These are phyloP conservation scores for Acrocephalus arundinaceus DNA, from an alignment of 2,113 vertebrate genomes.

Conservation along the genomic window DNA sequence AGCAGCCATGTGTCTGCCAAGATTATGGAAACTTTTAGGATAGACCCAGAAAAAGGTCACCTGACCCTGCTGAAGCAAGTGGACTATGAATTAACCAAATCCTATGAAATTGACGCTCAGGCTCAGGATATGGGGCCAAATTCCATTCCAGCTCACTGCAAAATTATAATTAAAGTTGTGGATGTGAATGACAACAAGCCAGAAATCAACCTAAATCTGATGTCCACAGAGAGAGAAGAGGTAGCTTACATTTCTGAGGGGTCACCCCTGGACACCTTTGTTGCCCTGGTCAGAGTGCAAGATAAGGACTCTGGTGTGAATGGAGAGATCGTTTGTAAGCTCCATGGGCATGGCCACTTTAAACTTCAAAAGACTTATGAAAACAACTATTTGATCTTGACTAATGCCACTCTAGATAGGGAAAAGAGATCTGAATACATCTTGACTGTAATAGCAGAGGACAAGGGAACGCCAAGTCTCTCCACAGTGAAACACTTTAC, in stretches of 20 bases:
- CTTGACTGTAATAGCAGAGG: slow-evolving; percentile 93
- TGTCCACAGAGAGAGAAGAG: slow-evolving; percentile 92
- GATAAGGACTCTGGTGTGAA: slow-evolving; percentile 92
- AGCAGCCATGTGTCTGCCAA: slow-evolving; percentile 91
- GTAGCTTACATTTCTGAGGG: slow-evolving; percentile 91
- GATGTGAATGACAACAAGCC: slow-evolving; percentile 98
- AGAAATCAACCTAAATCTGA: slow-evolving; percentile 93
- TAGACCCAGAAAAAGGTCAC: slow-evolving; percentile 89
- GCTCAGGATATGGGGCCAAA: slow-evolving; percentile 96
- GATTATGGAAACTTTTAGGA: slow-evolving; percentile 91
- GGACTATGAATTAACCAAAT: slow-evolving; percentile 88
- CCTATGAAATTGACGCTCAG: slow-evolving; percentile 94
- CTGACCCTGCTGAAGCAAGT: slow-evolving; percentile 91
- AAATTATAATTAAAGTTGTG: slow-evolving; percentile 92
- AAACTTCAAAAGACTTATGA: slow-evolving; percentile 94
- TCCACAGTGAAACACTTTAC: slow-evolving; percentile 95
- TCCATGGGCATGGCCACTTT: slow-evolving; percentile 95
- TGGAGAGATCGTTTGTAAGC: slow-evolving; percentile 88
- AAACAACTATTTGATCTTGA: slow-evolving; percentile 96
- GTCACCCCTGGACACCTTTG: slow-evolving; percentile 89
- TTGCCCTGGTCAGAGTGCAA: slow-evolving; percentile 92
- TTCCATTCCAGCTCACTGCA: slow-evolving; percentile 95
- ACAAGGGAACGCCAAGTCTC: slow-evolving; percentile 89
- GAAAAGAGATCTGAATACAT: slow-evolving; percentile 96
- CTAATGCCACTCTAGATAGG: slow-evolving; percentile 90